Evolutionary conservation across 2,113 vertebrate genomes (phyloP).

Genomic region (Microcebus jonahi): DNA sequence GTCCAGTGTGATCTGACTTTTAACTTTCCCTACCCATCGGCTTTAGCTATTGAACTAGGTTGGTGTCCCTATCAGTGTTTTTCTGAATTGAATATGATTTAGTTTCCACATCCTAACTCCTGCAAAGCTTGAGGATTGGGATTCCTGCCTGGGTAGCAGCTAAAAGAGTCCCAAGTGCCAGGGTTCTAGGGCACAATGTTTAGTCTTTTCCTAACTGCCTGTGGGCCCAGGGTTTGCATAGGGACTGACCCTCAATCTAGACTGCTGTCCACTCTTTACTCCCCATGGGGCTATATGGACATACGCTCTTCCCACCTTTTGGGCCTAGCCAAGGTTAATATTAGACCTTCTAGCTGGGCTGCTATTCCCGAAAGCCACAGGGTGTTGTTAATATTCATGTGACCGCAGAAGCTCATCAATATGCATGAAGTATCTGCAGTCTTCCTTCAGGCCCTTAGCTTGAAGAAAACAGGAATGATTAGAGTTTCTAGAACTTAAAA

Average conservation of each 20-base stretch:
- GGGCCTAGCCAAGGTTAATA: slow-evolving; percentile 75
- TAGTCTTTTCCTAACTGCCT: slow-evolving; percentile 63
- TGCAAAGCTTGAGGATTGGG: slow-evolving; percentile 38
- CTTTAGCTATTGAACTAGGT: slow-evolving; percentile 21
- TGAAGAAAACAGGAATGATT: slow-evolving; percentile 74
- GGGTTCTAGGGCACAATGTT: not conserved
- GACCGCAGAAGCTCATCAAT: slow-evolving; percentile 74
- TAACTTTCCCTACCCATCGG: not conserved
- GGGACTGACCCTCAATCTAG: slow-evolving; percentile 32
- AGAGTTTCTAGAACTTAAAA: slow-evolving; percentile 77
- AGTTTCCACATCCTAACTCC: slow-evolving; percentile 42
- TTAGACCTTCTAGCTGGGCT: slow-evolving; percentile 73
- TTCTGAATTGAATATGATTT: not conserved
- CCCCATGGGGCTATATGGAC: slow-evolving; percentile 51
- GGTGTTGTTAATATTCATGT: slow-evolving; percentile 83
- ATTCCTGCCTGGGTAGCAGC: slow-evolving; percentile 42
- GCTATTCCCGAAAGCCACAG: slow-evolving; percentile 82
- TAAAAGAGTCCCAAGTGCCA: slow-evolving; percentile 37
- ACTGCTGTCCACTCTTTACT: slow-evolving; percentile 47
- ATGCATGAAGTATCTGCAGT: slow-evolving; percentile 75
- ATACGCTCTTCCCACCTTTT: slow-evolving; percentile 67
- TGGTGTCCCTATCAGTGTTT: not conserved
- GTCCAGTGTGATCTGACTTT: not conserved
- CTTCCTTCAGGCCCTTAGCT: slow-evolving; percentile 66
- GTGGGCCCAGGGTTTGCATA: slow-evolving; percentile 66